Evolutionary conservation across 2,797 vertebrate species (phyloP).

Genomic region (Anabas testudineus): DNA sequence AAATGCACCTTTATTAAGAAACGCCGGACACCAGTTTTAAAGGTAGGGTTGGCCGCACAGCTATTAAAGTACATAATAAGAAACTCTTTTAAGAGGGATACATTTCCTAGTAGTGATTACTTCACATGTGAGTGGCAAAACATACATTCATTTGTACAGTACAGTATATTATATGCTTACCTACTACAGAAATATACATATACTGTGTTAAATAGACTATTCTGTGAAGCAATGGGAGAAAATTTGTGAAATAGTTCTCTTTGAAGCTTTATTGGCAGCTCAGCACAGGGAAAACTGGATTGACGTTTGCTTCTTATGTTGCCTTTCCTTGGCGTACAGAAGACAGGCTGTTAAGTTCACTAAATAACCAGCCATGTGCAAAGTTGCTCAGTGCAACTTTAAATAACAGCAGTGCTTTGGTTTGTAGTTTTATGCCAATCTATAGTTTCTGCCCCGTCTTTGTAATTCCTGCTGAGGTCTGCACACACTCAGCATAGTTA

Average conservation of each 20-base stretch:
- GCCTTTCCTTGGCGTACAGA: background rate
- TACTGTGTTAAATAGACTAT: too few species aligned
- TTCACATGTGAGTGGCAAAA: background rate
- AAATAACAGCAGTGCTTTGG: constrained; percentile 26
- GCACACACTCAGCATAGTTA: constrained; percentile 52
- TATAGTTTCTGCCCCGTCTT: constrained; percentile 22
- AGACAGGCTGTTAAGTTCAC: background rate
- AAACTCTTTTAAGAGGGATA: too few species aligned
- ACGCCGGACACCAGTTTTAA: too few species aligned
- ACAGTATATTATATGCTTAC: background rate
- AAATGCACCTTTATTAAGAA: too few species aligned
- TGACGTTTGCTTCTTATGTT: constrained; percentile 4
- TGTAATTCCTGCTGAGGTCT: constrained; percentile 62
- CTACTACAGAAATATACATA: too few species aligned
- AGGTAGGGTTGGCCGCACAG: too few species aligned
- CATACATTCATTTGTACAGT: too few species aligned
- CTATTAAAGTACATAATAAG: too few species aligned
- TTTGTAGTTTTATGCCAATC: constrained; percentile 47
- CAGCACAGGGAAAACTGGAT: background rate
- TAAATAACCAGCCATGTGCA: constrained; percentile 9
- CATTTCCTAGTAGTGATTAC: too few species aligned
- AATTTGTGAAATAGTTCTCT: too few species aligned
- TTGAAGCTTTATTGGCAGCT: constrained; percentile 29
- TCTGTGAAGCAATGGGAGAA: too few species aligned
- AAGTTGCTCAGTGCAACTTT: constrained; percentile 26